Conservation (phyloP, 2,113 vertebrate species). For the Channa maculata region DNA sequence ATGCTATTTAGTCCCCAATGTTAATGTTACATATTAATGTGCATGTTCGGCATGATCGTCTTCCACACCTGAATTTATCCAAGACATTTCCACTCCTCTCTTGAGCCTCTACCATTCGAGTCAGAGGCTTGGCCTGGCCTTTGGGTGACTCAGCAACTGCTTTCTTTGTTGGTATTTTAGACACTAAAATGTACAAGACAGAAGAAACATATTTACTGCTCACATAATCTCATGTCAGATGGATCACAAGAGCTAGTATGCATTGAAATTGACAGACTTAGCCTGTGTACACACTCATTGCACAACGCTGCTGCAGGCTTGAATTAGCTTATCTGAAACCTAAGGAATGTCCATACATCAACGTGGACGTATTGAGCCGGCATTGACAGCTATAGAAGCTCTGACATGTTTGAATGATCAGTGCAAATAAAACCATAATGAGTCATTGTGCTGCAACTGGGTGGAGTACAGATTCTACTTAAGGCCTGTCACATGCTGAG, state of each 20-base stretch:
- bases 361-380: neutral
- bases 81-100: neutral
- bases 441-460: conserved; percentile 7
- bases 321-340: neutral
- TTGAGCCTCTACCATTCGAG: neutral
- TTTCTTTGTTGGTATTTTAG: neutral
- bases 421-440: neutral
- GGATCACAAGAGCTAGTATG: neutral
- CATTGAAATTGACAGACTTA: neutral
- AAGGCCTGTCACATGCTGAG: no score
- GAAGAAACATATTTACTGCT: neutral
- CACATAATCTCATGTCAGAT: neutral
- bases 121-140: neutral
- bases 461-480: neutral
- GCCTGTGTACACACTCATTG: neutral
- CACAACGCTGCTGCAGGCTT: neutral
- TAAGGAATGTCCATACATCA: neutral
- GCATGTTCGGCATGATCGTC: accelerated
- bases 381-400: neutral
- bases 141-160: neutral
- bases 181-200: conserved; percentile 4
- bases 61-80: conserved; percentile 68
- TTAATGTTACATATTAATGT: no score
- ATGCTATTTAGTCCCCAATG: no score
- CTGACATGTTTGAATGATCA: neutral